Base-by-base conservation (phyloP, 2,797 vertebrate species). In the Macroramphosus scolopax region DNA sequence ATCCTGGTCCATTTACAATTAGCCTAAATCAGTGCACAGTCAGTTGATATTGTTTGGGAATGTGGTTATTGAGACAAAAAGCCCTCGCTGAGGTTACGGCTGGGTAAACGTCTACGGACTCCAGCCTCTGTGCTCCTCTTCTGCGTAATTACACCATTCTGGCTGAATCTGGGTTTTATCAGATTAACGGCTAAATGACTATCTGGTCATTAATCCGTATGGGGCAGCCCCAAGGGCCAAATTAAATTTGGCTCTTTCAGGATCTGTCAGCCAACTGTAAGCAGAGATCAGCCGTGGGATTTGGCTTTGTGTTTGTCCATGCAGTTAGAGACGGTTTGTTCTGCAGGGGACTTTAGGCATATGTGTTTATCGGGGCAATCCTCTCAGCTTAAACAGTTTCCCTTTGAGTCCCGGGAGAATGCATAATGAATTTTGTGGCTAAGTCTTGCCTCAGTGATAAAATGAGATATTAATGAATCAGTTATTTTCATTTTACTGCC, bases 161-260 rank as follows among this genome's bases (percentile, higher is more conserved):
- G 76, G 53, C 67, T 49, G 59, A 51, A 71, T 80, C 60, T 9
- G 62, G 34, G 55, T 60, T 72, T 87, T 63, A 88, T 83, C 76
- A 82, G 80, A 86, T 86, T 86, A 85, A 64, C 38, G 50, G 66
- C 69, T 82, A 82, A 85, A 82, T 81, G 68, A 74, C 68, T 62
- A 80, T 81, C 72, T 79, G 73, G 78, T 82, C 72, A 82, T 83
- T 76, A 82, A 82, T 77, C 72, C 63, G 41, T 66, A 57, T 13
- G 47, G 63, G 61, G 66, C 40, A 14, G 56, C 50, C 81, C 74
- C 68, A 57, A 68, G 77, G 80, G 72, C 55, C 63, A 85, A 80
- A 83, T 87, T 86, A 69, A 81, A 82, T 81, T 66, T 53, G 50
- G 34, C 65, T 73, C 65, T 75, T 75, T 78, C 66, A 68, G 68